Conservation (phyloP, 1,140 invertebrate species). For the Drosophila triauraria region DNA sequence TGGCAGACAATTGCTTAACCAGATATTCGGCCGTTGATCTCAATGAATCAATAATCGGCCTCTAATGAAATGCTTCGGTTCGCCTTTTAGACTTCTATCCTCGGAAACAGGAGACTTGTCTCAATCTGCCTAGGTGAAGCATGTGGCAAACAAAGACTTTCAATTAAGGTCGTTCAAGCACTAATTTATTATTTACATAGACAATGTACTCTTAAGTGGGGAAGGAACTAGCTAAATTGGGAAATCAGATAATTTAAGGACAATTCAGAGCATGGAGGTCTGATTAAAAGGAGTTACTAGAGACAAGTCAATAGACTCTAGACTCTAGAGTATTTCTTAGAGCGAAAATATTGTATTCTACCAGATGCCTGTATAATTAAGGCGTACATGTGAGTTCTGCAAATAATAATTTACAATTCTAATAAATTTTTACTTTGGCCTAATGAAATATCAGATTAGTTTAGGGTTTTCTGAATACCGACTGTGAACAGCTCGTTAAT, state of each 20-base stretch:
- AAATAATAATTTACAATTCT: neutral
- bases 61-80: neutral
- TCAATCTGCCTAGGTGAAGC: neutral
- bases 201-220: slow-evolving; percentile 8
- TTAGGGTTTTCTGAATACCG: neutral
- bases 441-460: too few species aligned
- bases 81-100: neutral
- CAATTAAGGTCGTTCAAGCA: slow-evolving; percentile 18
- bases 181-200: slow-evolving; percentile 23
- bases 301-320: neutral
- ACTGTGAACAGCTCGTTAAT: neutral
- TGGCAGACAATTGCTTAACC: neutral
- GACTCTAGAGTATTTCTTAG: neutral
- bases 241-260: neutral
- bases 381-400: neutral
- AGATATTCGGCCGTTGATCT: slow-evolving; percentile 1
- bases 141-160: slow-evolving; percentile 17
- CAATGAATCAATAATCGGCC: slow-evolving; percentile 14
- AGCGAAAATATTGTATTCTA: neutral
- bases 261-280: neutral
- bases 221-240: neutral
- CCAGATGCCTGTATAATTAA: neutral
- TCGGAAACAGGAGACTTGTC: neutral
- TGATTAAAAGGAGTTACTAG: too few species aligned
- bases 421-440: neutral